Evolutionary conservation across 2,888 invertebrate species (phyloP), one percentile per base, ranked within the genome.

Genomic region (Synergus umbraculus): DNA sequence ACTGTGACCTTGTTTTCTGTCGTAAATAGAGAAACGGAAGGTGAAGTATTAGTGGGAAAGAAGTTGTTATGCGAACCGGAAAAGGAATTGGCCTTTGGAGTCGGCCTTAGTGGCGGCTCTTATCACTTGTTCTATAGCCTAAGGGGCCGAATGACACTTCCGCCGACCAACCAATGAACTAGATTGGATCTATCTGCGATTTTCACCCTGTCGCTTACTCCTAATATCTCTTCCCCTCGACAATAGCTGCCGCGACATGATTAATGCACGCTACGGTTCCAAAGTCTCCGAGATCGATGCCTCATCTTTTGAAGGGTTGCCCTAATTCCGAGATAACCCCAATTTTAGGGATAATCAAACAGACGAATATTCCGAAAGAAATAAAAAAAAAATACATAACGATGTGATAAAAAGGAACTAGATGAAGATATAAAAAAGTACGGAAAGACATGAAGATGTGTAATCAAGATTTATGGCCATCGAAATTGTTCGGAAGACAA

Each of bases 141-240:
- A 73, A 73, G 73, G 73, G 73, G 12, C 73, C 49, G 37, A 73
- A 54, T 73, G 73, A 54, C 73, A 73, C 73, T 73, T 73, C 73
- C 73, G 73, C 37, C 54, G 54, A 41, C 73, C 73, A 54, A 41
- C 73, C 73, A 73, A 73, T 73, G 73, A 73, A 73, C 73, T 73
- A 73, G 73, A 73, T 73, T 73, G 73, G 73, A 73, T 73, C 49
- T 69, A 69, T 69, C 73, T 73, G 73, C 54, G 54, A 73, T 73
- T 73, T 73, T 54, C 73, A 73, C 73, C 73, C 73, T 73, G 69
- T 37, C 69, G 46, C 69, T 15, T 18, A 49, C 69, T 73, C 29
- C 37, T 73, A 73, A 73, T 73, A 37, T 37, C n/a, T 37, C 73
- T 73, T 73, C 73, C 73, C 54, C 37, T 73, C 41, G 54, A 41